phyloP scores from a whole-genome alignment of 2,888 invertebrate genomes.

The Diadromus collaris region DNA sequence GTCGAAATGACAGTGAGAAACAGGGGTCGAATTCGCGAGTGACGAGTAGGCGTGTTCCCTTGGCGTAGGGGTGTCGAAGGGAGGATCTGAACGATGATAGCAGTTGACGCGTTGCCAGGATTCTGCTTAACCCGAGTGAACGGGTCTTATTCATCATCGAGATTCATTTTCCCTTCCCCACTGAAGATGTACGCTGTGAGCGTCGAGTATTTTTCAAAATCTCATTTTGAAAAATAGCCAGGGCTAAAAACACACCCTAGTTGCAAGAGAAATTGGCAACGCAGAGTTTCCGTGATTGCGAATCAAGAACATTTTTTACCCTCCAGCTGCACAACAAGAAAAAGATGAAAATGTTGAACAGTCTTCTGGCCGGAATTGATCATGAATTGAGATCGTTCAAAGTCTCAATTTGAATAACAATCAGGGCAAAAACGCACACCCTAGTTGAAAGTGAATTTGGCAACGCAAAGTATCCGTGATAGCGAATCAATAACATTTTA shows the following conservation, averaged over 20 bases:
- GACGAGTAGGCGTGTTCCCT: conserved; percentile 37
- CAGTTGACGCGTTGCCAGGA: conserved; percentile 40
- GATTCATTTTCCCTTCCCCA: conserved; percentile 49
- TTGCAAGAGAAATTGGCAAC: conserved; percentile 17
- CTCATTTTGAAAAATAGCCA: background rate
- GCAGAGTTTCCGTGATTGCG: background rate
- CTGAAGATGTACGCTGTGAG: background rate
- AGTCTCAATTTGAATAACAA: too few species aligned
- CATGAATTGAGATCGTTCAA: too few species aligned
- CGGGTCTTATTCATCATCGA: conserved; percentile 53
- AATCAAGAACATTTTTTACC: background rate
- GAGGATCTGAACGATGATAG: conserved; percentile 46
- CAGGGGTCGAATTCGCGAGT: conserved; percentile 40
- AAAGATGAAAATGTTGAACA: too few species aligned
- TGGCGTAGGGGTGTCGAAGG: conserved; percentile 22
- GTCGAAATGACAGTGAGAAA: conserved; percentile 48
- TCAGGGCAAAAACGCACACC: too few species aligned
- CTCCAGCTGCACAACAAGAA: background rate
- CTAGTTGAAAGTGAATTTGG: too few species aligned
- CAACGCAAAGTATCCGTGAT: too few species aligned
- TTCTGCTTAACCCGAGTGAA: conserved; percentile 29
- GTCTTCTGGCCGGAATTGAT: too few species aligned
- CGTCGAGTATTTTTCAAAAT: conserved; percentile 15
- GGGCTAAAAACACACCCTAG: background rate
- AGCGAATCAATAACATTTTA: background rate